These are phyloP conservation scores for Parotia lawesii DNA, from an alignment of 2,113 vertebrate species.

Conservation along the genomic window DNA sequence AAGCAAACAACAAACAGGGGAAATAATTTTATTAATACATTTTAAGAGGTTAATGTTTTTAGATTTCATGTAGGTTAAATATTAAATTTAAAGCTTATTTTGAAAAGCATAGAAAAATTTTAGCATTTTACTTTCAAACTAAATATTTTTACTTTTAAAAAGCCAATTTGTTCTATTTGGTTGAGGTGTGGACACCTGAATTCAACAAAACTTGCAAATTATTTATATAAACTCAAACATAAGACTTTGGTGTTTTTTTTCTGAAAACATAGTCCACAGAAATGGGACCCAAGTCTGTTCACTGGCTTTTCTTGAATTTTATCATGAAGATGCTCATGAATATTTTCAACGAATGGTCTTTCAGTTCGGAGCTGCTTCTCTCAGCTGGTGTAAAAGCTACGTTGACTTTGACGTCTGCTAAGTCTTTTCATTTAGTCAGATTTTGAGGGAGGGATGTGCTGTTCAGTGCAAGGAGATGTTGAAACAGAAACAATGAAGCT, in stretches of 20 bases:
- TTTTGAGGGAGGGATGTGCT: neutral
- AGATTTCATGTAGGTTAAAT: neutral
- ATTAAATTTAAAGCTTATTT: neutral
- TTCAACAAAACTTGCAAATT: neutral
- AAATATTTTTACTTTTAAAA: neutral
- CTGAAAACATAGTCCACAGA: neutral
- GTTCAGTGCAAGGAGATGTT: neutral
- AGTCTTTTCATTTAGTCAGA: neutral
- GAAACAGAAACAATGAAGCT: neutral
- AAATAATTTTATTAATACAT: neutral
- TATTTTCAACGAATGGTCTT: neutral
- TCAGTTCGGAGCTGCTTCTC: rapidly evolving
- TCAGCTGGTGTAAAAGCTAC: neutral
- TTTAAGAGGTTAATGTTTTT: neutral
- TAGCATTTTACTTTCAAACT: neutral
- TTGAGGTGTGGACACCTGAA: neutral
- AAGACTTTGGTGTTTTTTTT: rapidly evolving
- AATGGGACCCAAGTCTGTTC: neutral
- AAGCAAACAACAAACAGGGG: neutral
- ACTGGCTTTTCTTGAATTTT: neutral
- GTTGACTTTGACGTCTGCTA: neutral
- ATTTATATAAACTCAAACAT: neutral
- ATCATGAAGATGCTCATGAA: neutral
- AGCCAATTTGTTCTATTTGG: neutral
- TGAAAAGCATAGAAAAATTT: neutral